Conservation (phyloP, 2,888 invertebrate species). For the Idaea biselata region DNA sequence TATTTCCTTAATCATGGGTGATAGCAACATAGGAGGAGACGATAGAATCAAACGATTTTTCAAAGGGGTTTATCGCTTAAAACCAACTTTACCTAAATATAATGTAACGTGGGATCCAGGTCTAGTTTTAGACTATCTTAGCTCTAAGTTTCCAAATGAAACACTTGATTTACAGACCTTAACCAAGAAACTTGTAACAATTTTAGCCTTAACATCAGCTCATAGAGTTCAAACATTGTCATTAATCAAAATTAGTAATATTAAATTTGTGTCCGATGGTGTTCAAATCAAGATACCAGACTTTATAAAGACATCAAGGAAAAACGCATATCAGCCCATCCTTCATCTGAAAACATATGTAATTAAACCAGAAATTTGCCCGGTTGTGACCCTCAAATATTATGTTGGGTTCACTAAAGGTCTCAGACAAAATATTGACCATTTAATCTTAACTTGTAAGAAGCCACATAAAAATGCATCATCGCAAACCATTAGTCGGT, state of each 20-base stretch:
- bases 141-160: neutral
- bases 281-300: neutral
- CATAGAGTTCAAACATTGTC: neutral
- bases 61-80: slow-evolving; percentile 14
- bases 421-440: neutral
- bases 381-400: neutral
- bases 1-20: neutral
- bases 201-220: neutral
- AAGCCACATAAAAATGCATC: neutral
- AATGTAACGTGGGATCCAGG: slow-evolving; percentile 14
- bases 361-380: neutral
- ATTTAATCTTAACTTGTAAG: neutral
- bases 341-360: neutral
- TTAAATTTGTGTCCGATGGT: neutral
- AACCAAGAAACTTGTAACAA: neutral
- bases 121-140: slow-evolving; percentile 9
- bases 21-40: neutral
- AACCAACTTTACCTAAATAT: slow-evolving; percentile 16
- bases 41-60: slow-evolving; percentile 7
- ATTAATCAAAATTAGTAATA: neutral
- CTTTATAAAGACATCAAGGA: neutral
- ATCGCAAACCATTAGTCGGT: neutral
- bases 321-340: neutral
- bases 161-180: neutral
- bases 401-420: neutral